Evolutionary conservation across 1,140 invertebrate species (phyloP).

Genomic region (Mylabris phalerata): DNA sequence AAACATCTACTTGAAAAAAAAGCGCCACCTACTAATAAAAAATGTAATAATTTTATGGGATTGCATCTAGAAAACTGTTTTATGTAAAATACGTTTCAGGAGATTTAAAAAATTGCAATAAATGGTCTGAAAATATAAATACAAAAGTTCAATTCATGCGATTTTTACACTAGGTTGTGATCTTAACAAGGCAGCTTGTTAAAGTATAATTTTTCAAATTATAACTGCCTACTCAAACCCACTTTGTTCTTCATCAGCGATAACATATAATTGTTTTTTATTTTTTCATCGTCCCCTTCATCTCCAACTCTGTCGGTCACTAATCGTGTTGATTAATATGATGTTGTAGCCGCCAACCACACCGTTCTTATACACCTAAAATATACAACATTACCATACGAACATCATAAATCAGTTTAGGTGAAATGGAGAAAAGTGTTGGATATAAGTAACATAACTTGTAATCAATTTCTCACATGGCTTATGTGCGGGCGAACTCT

Average conservation of each 20-base stretch:
- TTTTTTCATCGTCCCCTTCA: no score
- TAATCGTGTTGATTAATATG: slow-evolving; percentile 6
- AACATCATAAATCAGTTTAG: slow-evolving; percentile 20
- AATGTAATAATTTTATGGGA: no score
- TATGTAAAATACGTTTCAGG: no score
- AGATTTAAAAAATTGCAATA: no score
- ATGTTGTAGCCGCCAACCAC: slow-evolving; percentile 1
- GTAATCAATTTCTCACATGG: slow-evolving; percentile 26
- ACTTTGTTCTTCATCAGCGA: not conserved
- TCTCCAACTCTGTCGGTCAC: no score
- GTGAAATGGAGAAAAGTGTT: slow-evolving; percentile 18
- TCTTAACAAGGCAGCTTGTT: not conserved
- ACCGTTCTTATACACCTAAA: slow-evolving; percentile 11
- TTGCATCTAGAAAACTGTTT: no score
- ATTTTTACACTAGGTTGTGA: no score
- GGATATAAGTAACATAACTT: slow-evolving; percentile 14
- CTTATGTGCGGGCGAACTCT: slow-evolving; percentile 16
- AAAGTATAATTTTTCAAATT: slow-evolving; percentile 7
- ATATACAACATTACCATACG: slow-evolving; percentile 26
- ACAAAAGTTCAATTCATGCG: no score
- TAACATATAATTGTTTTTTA: no score
- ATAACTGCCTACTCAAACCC: not conserved
- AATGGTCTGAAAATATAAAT: no score
- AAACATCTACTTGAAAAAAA: no score
- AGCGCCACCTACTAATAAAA: no score